phyloP scores from a whole-genome alignment of 2,113 vertebrate genomes.

The Xenopus laevis region DNA sequence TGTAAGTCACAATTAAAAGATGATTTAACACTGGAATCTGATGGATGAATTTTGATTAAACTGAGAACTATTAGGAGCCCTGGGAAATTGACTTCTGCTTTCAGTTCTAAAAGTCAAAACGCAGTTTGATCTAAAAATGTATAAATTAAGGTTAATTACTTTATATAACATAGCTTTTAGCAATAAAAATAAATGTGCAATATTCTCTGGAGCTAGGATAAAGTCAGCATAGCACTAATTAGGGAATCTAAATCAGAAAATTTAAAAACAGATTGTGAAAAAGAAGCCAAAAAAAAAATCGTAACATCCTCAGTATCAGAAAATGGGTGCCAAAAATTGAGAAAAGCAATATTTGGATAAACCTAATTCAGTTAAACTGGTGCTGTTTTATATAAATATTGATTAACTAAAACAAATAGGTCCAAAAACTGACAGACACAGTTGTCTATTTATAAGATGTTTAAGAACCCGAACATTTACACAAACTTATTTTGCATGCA shows the following conservation, averaged over 20 bases:
- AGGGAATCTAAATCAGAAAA: conserved; percentile 54
- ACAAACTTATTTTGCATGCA: too few species aligned
- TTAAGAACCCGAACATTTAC: too few species aligned
- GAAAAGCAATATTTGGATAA: too few species aligned
- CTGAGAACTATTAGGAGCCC: conserved; percentile 92
- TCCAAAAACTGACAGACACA: too few species aligned
- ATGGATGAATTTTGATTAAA: conserved; percentile 99
- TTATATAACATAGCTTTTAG: conserved; percentile 94
- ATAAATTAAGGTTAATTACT: conserved; percentile 99
- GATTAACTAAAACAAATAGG: too few species aligned
- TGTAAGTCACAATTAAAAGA: conserved; percentile 99
- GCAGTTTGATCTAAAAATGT: conserved; percentile 93
- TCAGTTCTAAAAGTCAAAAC: conserved; percentile 87
- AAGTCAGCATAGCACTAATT: conserved; percentile 69
- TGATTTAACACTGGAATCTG: conserved; percentile 98
- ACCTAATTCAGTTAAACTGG: too few species aligned
- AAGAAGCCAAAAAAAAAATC: not conserved
- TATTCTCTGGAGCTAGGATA: conserved; percentile 80
- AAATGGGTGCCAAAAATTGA: too few species aligned
- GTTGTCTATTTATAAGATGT: too few species aligned
- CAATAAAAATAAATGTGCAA: conserved; percentile 76
- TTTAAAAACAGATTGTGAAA: conserved; percentile 52
- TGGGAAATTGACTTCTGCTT: conserved; percentile 85
- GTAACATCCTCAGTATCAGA: too few species aligned
- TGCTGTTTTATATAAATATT: too few species aligned